phyloP scores from a whole-genome alignment of 2,888 invertebrate genomes.

The Hydrotaea diabolus region DNA sequence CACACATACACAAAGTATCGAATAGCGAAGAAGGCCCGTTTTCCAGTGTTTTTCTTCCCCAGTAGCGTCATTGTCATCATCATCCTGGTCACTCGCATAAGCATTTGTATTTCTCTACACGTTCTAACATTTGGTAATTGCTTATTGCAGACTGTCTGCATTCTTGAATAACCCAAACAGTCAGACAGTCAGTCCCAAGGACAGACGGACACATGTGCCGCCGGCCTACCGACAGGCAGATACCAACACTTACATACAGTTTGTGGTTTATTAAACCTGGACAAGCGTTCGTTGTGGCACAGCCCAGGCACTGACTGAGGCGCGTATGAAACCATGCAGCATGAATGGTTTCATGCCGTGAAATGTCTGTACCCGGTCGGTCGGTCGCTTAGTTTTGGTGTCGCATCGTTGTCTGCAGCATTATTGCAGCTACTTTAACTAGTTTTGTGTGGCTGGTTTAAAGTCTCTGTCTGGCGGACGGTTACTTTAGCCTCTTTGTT shows the following conservation, averaged over 20 bases:
- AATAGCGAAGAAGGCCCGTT: slow-evolving; percentile 11
- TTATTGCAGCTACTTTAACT: slow-evolving; percentile 26
- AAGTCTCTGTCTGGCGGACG: not conserved
- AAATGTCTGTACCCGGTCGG: not conserved
- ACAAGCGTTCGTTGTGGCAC: not conserved
- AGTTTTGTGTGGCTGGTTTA: slow-evolving; percentile 1
- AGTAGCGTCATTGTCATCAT: not conserved
- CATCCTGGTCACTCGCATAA: slow-evolving; percentile 18
- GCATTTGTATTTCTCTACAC: slow-evolving; percentile 61
- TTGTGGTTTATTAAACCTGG: slow-evolving; percentile 51
- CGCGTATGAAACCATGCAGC: too few species aligned
- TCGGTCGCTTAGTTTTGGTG: slow-evolving; percentile 2
- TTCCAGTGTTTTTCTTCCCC: not conserved
- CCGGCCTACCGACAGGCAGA: not conserved
- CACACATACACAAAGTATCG: not conserved
- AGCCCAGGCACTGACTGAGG: too few species aligned
- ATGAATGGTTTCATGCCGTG: not conserved
- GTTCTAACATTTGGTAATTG: slow-evolving; percentile 66
- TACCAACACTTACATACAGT: not conserved
- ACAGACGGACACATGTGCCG: not conserved
- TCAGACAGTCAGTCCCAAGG: too few species aligned
- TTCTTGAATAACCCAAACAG: slow-evolving; percentile 42
- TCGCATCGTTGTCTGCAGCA: slow-evolving; percentile 33
- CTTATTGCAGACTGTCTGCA: slow-evolving; percentile 64
- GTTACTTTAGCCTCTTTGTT: slow-evolving; percentile 2